Percentiles rank a stretch among this genome's conserved stretches.
Conservation (phyloP, 2,797 vertebrate genomes). For the Galago senegalensis region DNA sequence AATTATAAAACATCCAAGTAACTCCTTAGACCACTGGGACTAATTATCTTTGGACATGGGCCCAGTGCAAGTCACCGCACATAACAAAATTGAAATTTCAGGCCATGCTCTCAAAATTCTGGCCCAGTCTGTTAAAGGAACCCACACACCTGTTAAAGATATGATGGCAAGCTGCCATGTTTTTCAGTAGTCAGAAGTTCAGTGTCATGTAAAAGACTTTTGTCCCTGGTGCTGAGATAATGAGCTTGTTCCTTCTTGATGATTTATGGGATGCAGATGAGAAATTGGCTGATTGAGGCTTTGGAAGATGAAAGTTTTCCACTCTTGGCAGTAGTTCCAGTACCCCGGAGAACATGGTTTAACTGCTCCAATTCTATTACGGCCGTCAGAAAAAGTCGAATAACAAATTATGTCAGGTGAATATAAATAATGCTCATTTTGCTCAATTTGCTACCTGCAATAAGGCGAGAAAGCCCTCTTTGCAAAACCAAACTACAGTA, state of each 20-base stretch:
- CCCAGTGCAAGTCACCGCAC: slow-evolving; percentile 57
- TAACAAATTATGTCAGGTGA: slow-evolving; percentile 78
- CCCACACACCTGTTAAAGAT: slow-evolving; percentile 73
- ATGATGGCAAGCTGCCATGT: slow-evolving; percentile 66
- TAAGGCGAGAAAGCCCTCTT: slow-evolving; percentile 28
- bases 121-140: slow-evolving; percentile 62
- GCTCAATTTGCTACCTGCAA: slow-evolving; percentile 50
- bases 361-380: slow-evolving; percentile 73
- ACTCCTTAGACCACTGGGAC: slow-evolving; percentile 50
- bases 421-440: slow-evolving; percentile 80
- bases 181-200: slow-evolving; percentile 80
- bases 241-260: slow-evolving; percentile 83
- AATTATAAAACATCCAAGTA: slow-evolving; percentile 61
- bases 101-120: slow-evolving; percentile 58
- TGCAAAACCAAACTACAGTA: slow-evolving; percentile 36
- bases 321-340: slow-evolving; percentile 75
- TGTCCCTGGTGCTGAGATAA: slow-evolving; percentile 83
- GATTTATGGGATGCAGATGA: slow-evolving; percentile 84
- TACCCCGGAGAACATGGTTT: slow-evolving; percentile 72
- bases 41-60: slow-evolving; percentile 63
- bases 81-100: slow-evolving; percentile 71
- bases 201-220: slow-evolving; percentile 85
- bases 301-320: slow-evolving; percentile 81
- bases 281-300: slow-evolving; percentile 82
- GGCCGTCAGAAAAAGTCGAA: slow-evolving; percentile 66